Evolutionary conservation across 2,113 vertebrate genomes (phyloP).

Genomic region (Sander vitreus): DNA sequence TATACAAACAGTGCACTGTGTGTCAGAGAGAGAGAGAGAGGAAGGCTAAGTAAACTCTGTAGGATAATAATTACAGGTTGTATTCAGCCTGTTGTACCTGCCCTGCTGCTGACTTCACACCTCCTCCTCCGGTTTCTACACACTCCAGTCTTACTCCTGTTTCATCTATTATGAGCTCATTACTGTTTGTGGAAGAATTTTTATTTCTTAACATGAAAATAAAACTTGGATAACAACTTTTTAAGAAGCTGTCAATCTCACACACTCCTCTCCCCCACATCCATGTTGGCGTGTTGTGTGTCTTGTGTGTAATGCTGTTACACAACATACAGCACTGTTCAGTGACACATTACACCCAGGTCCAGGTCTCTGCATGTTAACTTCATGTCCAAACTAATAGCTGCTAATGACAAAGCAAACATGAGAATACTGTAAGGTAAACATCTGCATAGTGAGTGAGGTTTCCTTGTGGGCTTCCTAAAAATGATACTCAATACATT

Average conservation of each 20-base stretch:
- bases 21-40: slow-evolving; percentile 7
- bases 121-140: background rate
- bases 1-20: slow-evolving; percentile 60
- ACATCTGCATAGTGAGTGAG: too few relatives aligned
- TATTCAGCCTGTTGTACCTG: slow-evolving; percentile 54
- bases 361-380: slow-evolving; percentile 60
- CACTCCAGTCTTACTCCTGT: background rate
- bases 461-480: background rate
- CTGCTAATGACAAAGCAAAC: background rate
- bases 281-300: background rate
- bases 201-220: background rate
- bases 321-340: slow-evolving; percentile 17
- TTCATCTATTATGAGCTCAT: background rate
- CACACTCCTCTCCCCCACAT: background rate
- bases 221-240: background rate
- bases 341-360: background rate
- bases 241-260: background rate
- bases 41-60: slow-evolving; percentile 57
- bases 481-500: background rate
- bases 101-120: slow-evolving; percentile 17
- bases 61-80: slow-evolving; percentile 63
- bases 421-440: background rate
- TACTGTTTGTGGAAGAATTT: background rate
- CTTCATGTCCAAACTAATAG: background rate
- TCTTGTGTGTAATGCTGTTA: slow-evolving; percentile 22